A percentile compares a stretch with the other conserved stretches of the same genome.
Conservation (phyloP, 2,797 vertebrate genomes). For the Coilia nasus region DNA sequence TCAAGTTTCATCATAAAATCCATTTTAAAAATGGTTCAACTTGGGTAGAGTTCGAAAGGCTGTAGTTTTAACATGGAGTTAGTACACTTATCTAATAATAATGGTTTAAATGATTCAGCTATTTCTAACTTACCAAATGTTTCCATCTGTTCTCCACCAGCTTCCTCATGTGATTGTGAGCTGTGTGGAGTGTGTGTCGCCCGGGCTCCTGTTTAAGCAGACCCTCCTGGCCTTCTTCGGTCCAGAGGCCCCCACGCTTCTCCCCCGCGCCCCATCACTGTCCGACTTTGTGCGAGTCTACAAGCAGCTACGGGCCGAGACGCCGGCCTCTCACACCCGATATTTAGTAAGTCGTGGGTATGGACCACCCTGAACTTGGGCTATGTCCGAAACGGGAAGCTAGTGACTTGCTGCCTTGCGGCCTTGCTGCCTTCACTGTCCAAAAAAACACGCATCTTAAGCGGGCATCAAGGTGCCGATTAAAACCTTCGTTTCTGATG, state of each 20-base stretch:
- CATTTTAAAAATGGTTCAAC: no score
- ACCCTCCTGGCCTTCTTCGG: slow-evolving; percentile 84
- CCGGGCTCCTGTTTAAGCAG: slow-evolving; percentile 85
- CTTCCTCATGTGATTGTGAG: slow-evolving; percentile 88
- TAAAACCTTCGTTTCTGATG: no score
- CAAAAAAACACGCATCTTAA: no score
- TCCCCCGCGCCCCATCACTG: slow-evolving; percentile 78
- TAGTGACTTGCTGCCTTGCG: no score
- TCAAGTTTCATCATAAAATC: no score
- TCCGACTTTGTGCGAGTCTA: slow-evolving; percentile 92
- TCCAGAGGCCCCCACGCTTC: slow-evolving; percentile 65
- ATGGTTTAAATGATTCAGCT: background rate
- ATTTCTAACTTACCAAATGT: background rate
- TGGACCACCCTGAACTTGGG: background rate
- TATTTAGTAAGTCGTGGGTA: slow-evolving; percentile 87
- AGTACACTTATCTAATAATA: no score
- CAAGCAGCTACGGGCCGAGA: slow-evolving; percentile 73
- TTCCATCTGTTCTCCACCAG: slow-evolving; percentile 65
- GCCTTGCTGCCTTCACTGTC: no score
- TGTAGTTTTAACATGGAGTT: no score
- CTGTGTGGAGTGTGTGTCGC: slow-evolving; percentile 88
- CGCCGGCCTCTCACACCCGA: slow-evolving; percentile 80
- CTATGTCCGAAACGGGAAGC: no score
- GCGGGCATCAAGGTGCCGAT: no score
- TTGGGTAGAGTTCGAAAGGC: no score